Evolutionary conservation across 2,797 vertebrate genomes (phyloP).

Genomic region (Danio albolineatus): DNA sequence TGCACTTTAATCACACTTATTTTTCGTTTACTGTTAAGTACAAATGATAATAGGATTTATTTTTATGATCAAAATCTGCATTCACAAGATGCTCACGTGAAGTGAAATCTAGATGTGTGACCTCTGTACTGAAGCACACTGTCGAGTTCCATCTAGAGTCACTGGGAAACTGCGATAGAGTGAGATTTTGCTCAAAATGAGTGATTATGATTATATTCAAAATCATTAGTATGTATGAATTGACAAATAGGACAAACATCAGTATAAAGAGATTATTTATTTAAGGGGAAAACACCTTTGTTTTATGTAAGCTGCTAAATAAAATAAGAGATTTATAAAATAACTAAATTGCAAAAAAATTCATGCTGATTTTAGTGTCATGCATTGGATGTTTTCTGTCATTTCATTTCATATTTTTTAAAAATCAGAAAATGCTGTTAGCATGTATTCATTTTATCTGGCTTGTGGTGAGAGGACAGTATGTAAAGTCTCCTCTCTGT

Average conservation of each 20-base stretch:
- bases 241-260: constrained; percentile 11
- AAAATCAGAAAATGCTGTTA: not conserved
- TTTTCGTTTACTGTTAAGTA: not conserved
- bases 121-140: constrained; percentile 58
- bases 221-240: not conserved
- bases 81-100: not conserved
- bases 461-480: constrained; percentile 26
- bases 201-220: no score
- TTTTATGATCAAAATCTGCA: constrained; percentile 13
- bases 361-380: constrained; percentile 25
- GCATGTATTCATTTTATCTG: constrained; percentile 18
- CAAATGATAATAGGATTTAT: not conserved
- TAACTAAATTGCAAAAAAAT: not conserved
- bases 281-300: not conserved
- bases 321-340: constrained; percentile 28
- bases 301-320: constrained; percentile 7
- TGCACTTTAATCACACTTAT: constrained; percentile 7
- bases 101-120: constrained; percentile 16
- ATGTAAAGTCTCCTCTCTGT: constrained; percentile 20
- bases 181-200: not conserved
- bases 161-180: constrained; percentile 12
- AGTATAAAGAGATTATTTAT: not conserved
- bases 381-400: constrained; percentile 8
- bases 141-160: constrained; percentile 48
- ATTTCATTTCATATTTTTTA: constrained; percentile 38